Percentiles rank a stretch among this genome's conserved stretches.
phyloP scores from a whole-genome alignment of 30 jellyfish, hydroid and myxozoan genomes.

The Aurelia sp. region DNA sequence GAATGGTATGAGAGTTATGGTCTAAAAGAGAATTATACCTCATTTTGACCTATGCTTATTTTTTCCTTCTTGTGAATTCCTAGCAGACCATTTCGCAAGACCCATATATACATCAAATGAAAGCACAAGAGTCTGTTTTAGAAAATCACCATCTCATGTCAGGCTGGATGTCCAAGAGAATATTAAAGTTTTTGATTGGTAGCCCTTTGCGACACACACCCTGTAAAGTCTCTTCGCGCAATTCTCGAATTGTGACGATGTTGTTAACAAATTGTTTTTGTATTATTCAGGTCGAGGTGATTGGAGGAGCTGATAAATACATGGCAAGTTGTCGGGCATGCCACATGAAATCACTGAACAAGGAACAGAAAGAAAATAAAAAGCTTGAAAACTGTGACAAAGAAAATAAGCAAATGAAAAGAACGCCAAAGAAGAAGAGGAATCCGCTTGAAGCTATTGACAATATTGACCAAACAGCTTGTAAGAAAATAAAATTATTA shows the following conservation, averaged over 20 bases:
- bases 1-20: no score
- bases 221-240: background rate
- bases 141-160: background rate
- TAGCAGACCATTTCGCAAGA: no score
- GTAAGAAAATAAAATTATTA: no score
- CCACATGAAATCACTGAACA: conserved; percentile 59
- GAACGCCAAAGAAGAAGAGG: conserved; percentile 22
- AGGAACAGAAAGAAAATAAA: conserved; percentile 30
- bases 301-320: conserved; percentile 99
- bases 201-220: background rate
- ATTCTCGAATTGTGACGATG: background rate
- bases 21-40: no score
- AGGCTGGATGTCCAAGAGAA: background rate
- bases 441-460: conserved; percentile 46
- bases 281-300: conserved; percentile 83
- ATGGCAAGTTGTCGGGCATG: conserved; percentile 99
- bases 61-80: no score
- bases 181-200: no score
- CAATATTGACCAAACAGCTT: background rate
- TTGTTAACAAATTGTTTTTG: background rate
- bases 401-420: conserved; percentile 14
- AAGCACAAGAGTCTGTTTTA: no score
- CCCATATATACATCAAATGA: no score
- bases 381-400: conserved; percentile 12
- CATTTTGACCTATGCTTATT: no score